Evolutionary conservation across 2,888 invertebrate genomes (phyloP), one percentile per base, ranked within the genome.

Genomic region (Eretmocerus hayati): DNA sequence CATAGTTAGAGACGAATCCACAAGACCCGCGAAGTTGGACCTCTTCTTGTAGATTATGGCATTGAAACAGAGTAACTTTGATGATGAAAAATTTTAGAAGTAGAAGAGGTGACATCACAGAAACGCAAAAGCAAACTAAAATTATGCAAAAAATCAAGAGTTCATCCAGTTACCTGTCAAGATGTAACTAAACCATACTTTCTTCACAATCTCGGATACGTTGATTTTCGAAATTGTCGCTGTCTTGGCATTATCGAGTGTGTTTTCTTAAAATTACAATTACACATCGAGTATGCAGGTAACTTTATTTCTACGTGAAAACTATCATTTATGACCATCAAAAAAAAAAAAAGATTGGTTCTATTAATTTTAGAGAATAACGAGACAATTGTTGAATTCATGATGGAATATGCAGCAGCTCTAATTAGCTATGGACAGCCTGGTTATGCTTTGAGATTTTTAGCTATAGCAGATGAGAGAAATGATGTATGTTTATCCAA

Each of bases 351-450:
- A 33, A 6, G 33, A 26, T 9, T n/a, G 11, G 15, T 39, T 5
- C 5, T 5, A 20, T 20, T 11, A 37, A 26, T 52, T 38, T 18
- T 20, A 60, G 60, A 51, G 20, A 45, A 53, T 16, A 53, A 40
- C 13, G 49, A 55, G 3, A 64, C 62, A 53, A 50, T 58, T 9
- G 53, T 67, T n/a, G 57, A 62, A 18, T 71, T 68, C 44, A 50
- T 65, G 23, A 56, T 69, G 48, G 64, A 71, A 46, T 69, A 67
- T 30, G 62, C 65, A 1, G 59, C 64, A 3, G 66, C 69, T 13
- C 54, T 71, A 20, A 63, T 69, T 22, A 44, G 58, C 5, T 61
- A 63, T 22, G 60, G 58, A 1, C 70, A 72, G 46, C 60, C 62
- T 19, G 53, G 57, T 20, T 65, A 61, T 33, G 69, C 71, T 0